Base-by-base conservation (phyloP, 2,113 vertebrate genomes). In the Mystacornis crossleyi region DNA sequence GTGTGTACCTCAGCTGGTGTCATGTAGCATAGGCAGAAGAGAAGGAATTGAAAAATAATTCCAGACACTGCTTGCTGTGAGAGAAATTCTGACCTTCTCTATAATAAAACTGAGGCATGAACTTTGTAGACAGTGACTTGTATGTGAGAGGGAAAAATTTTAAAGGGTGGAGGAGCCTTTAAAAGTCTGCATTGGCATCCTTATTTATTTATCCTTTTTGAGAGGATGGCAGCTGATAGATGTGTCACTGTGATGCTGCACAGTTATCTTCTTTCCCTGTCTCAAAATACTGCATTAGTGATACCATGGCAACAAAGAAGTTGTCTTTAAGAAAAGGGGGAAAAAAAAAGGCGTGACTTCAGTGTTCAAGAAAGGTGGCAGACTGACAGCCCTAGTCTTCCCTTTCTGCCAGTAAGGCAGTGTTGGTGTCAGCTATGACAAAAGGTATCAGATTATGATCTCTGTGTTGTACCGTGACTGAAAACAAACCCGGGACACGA, bases 261-360 rank as follows among this genome's bases (percentile, higher is more conserved):
- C 3, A 5, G 79, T 96, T 97, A 75, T 94, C 82, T 90, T 95
- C 88, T 67, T 86, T 84, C 81, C 18, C 48, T 72, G 65, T 90
- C 95, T 95, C 69, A 93, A 93, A 96, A 96, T 95, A 86, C 86
- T 94, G 88, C 96, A 92, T 95, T 86, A 94, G 75, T 57, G 86
- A 71, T 96, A 79, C 95, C 93, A 94, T 97, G 92, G 95, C 94
- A 96, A 94, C 95, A 90, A 94, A 92, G 82, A 90, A 96, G 50
- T 90, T 86, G 72, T 79, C 82, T 95, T 95, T 64, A 92, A 93
- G 83, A 64, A 79, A 86, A 55, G 26, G n/a, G 20, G 2, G 4
- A 3, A 3, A 2, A 4, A 5, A 31, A 69, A 58, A 89, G 23
- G 47, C 5, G 8, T 96, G 92, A 95, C 43, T 95, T 96, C 71